These are phyloP conservation scores for Cirrhinus molitorella DNA, from an alignment of 2,797 vertebrate genomes.

Conservation along the genomic window DNA sequence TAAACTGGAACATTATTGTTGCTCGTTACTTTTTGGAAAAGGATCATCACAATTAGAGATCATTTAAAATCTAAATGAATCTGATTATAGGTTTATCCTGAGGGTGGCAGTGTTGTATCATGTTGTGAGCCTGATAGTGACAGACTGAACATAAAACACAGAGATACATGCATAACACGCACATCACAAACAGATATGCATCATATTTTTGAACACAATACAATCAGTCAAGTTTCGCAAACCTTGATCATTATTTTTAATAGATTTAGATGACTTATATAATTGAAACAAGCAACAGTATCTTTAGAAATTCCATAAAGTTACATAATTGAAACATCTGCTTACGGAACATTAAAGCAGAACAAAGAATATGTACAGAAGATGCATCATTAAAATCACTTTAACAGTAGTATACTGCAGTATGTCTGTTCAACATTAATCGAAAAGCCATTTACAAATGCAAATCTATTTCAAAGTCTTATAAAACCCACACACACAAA, in stretches of 20 bases:
- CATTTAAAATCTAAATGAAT: neutral
- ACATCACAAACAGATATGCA: neutral
- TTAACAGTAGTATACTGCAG: slow-evolving; percentile 54
- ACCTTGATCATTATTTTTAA: neutral
- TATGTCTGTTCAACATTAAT: slow-evolving; percentile 51
- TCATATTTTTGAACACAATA: neutral
- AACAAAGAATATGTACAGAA: slow-evolving; percentile 44
- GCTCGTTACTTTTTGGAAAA: neutral
- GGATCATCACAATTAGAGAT: neutral
- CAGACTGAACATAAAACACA: neutral
- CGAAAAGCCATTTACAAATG: slow-evolving; percentile 58
- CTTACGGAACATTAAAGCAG: slow-evolving; percentile 64
- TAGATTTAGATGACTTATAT: slow-evolving; percentile 56
- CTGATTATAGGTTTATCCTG: neutral
- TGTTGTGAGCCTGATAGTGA: neutral
- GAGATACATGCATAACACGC: neutral
- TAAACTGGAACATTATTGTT: neutral
- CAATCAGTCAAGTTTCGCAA: neutral
- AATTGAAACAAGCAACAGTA: slow-evolving; percentile 60
- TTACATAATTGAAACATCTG: slow-evolving; percentile 55
- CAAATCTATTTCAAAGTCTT: slow-evolving; percentile 54
- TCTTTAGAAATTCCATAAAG: slow-evolving; percentile 61
- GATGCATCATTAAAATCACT: slow-evolving; percentile 51
- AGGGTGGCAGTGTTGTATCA: slow-evolving; percentile 30
- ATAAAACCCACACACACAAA: slow-evolving; percentile 22